phyloP scores from a whole-genome alignment of 1,140 invertebrate species.

The Drosophila dunni region DNA sequence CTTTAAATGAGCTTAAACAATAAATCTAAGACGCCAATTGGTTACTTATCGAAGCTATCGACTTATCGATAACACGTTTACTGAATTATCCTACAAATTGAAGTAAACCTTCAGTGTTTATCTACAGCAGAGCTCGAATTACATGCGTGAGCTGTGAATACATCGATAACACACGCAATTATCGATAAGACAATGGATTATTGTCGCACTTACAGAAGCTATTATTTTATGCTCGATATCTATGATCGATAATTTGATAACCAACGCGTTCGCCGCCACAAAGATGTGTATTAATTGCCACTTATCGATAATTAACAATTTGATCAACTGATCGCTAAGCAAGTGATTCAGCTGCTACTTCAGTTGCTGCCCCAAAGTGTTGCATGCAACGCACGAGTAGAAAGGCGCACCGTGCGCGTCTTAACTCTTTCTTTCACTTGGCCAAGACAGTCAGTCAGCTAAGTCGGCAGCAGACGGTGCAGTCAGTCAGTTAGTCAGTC shows the following conservation, averaged over 20 bases:
- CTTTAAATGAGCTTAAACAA: too few species aligned
- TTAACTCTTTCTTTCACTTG: conserved; percentile 76
- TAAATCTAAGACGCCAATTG: too few species aligned
- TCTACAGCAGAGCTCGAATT: too few species aligned
- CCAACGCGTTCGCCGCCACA: neutral
- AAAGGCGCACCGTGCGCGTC: conserved; percentile 29
- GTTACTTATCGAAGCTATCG: too few species aligned
- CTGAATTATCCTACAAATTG: too few species aligned
- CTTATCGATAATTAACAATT: conserved; percentile 29
- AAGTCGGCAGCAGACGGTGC: neutral
- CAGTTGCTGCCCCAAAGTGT: neutral
- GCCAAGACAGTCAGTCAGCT: conserved; percentile 40
- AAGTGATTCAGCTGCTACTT: neutral
- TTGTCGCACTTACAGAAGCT: too few species aligned
- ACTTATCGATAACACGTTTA: too few species aligned
- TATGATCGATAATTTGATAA: neutral
- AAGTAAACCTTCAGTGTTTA: too few species aligned
- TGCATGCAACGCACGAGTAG: conserved; percentile 45
- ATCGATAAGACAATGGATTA: too few species aligned
- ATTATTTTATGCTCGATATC: too few species aligned
- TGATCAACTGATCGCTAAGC: neutral
- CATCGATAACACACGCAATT: too few species aligned
- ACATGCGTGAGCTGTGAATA: too few species aligned
- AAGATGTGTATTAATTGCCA: neutral
- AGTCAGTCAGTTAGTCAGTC: conserved; percentile 19